Percentiles rank a stretch among this genome's conserved stretches.
phyloP scores from a whole-genome alignment of 2,888 invertebrate species.

The Drosophila atripex region DNA sequence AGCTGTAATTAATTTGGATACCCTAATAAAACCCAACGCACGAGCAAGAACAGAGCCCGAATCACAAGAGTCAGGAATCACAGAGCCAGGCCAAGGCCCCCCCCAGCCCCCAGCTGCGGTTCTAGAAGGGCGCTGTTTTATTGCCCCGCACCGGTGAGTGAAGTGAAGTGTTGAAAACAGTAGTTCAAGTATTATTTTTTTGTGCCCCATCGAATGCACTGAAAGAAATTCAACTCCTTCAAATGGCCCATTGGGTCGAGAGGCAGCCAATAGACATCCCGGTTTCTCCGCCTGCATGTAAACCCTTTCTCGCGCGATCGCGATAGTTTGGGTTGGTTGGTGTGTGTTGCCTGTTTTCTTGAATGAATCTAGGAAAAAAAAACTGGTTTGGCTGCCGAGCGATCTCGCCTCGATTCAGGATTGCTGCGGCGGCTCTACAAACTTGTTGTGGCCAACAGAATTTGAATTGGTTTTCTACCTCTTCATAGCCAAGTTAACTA shows the following conservation, averaged over 20 bases:
- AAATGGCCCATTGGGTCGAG: neutral
- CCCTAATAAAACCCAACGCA: conserved; percentile 71
- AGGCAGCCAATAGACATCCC: neutral
- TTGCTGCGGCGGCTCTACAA: conserved; percentile 56
- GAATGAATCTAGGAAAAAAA: conserved; percentile 73
- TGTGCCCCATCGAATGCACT: conserved; percentile 40
- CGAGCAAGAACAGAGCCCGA: conserved; percentile 11
- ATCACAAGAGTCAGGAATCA: conserved; percentile 1
- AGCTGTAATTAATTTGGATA: conserved; percentile 82
- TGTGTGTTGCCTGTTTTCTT: conserved; percentile 72
- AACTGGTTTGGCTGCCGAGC: conserved; percentile 67
- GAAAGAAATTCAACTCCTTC: conserved; percentile 11
- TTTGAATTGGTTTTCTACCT: conserved; percentile 41
- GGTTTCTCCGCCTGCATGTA: conserved; percentile 7
- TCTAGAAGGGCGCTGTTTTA: conserved; percentile 73
- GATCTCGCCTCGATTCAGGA: conserved; percentile 61
- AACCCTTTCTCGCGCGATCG: conserved; percentile 36
- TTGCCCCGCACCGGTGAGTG: conserved; percentile 75
- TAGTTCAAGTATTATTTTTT: conserved; percentile 70
- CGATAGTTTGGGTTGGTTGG: conserved; percentile 29
- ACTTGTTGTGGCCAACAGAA: conserved; percentile 44
- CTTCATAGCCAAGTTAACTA: conserved; percentile 29
- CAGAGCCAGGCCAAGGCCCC: neutral
- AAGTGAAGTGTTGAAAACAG: conserved; percentile 78
- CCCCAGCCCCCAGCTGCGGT: conserved; percentile 17